phyloP scores from a whole-genome alignment of 2,113 vertebrate species.

The Nanorana parkeri region DNA sequence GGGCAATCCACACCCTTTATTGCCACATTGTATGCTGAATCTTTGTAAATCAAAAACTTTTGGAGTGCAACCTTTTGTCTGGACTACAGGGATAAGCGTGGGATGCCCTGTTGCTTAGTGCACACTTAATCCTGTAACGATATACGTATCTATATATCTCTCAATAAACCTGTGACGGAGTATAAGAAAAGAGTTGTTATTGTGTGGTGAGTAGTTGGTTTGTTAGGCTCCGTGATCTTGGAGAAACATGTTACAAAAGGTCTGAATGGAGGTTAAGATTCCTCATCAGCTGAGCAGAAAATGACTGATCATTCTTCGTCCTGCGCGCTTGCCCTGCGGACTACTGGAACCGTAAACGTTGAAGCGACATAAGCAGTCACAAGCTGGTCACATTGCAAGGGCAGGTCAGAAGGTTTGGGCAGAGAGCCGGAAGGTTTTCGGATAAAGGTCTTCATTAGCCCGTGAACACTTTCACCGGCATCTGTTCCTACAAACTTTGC shows the following conservation, averaged over 20 bases:
- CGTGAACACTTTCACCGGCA: constrained; percentile 28
- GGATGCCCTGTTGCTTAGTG: no score
- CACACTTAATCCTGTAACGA: no score
- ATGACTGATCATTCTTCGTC: constrained; percentile 32
- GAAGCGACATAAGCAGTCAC: constrained; percentile 83
- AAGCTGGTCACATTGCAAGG: constrained; percentile 74
- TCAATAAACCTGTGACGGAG: no score
- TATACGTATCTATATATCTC: no score
- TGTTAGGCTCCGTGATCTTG: neutral
- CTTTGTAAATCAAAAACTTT: no score
- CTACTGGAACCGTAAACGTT: constrained; percentile 71
- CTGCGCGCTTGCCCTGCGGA: constrained; percentile 59
- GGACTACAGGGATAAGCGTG: no score
- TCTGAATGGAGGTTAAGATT: constrained; percentile 15
- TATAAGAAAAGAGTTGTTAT: neutral
- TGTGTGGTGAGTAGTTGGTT: neutral
- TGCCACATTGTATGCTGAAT: no score
- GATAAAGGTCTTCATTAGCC: constrained; percentile 56
- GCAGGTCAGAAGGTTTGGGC: constrained; percentile 70
- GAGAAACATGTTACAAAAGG: neutral
- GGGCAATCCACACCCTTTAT: no score
- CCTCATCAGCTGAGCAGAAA: constrained; percentile 48
- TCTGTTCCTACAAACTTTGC: neutral
- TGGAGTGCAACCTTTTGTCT: no score
- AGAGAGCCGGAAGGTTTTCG: constrained; percentile 73